A percentile compares a stretch with the other conserved stretches of the same genome.
These are phyloP conservation scores for Tenthredo livida DNA, from an alignment of 2,888 invertebrate species.

Conservation along the genomic window DNA sequence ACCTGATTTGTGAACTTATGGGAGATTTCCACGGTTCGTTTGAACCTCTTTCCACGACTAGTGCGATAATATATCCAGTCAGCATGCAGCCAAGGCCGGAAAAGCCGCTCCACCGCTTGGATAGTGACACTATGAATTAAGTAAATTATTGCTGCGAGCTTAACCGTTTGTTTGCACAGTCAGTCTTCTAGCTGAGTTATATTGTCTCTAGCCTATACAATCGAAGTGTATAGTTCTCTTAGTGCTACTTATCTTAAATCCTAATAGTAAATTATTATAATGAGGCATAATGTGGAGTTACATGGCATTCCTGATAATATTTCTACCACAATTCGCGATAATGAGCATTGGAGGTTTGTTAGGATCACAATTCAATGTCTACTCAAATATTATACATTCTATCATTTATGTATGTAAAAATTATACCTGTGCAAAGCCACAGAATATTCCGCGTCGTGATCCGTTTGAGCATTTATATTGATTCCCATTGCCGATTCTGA, in stretches of 20 bases:
- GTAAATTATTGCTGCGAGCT: background rate
- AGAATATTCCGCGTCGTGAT: constrained; percentile 78
- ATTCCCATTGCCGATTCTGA: constrained; percentile 85
- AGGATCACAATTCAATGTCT: background rate
- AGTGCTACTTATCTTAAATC: background rate
- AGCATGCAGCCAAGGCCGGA: constrained; percentile 62
- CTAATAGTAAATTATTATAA: background rate
- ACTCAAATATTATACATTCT: background rate
- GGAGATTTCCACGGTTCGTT: constrained; percentile 58
- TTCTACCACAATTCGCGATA: background rate
- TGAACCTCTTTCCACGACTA: constrained; percentile 61
- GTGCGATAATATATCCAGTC: constrained; percentile 63
- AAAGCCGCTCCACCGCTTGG: constrained; percentile 55
- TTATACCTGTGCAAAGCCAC: constrained; percentile 79
- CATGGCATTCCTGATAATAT: background rate
- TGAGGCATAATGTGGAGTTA: background rate
- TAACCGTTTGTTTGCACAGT: background rate
- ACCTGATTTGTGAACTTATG: constrained; percentile 62
- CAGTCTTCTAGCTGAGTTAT: background rate
- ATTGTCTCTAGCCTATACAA: background rate
- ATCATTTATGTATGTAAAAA: constrained; percentile 45
- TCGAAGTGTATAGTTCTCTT: background rate
- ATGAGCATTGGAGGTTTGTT: background rate
- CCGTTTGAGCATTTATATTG: constrained; percentile 79
- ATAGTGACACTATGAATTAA: constrained; percentile 50